A percentile compares a stretch with the other conserved stretches of the same genome.
Conservation (phyloP, 1,140 invertebrate species). For the Heterodera carotae region DNA sequence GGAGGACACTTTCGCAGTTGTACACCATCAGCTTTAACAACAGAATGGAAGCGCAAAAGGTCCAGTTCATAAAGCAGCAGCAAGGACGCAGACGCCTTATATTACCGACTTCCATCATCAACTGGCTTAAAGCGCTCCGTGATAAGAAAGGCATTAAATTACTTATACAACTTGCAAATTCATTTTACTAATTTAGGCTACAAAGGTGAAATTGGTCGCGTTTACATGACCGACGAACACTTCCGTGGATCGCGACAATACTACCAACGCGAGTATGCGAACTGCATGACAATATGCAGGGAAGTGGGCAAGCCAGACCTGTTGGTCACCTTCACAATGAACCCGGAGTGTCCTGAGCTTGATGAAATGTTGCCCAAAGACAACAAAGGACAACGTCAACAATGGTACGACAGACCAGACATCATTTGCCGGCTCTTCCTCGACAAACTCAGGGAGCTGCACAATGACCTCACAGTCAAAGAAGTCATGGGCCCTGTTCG, state of each 20-base stretch:
- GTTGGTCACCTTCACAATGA: background rate
- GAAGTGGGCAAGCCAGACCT: background rate
- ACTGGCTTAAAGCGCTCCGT: background rate
- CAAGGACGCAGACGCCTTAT: background rate
- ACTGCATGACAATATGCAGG: conserved; percentile 13
- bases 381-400: background rate
- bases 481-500: conserved; percentile 9
- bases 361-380: background rate
- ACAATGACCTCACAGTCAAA: background rate
- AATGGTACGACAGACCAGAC: background rate
- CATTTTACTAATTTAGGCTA: background rate
- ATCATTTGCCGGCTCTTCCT: background rate
- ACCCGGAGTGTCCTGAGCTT: background rate
- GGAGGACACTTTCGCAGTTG: background rate
- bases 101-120: background rate
- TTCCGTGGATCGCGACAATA: background rate
- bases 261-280: background rate
- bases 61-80: background rate
- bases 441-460: background rate
- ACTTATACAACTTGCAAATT: background rate
- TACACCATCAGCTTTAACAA: conserved; percentile 6
- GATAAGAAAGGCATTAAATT: background rate
- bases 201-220: background rate
- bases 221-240: conserved; percentile 7
- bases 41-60: conserved; percentile 6